Percentiles rank a stretch among this genome's conserved stretches.
Evolutionary conservation across 2,113 vertebrate species (phyloP).

Genomic region (Neoarius graeffei): DNA sequence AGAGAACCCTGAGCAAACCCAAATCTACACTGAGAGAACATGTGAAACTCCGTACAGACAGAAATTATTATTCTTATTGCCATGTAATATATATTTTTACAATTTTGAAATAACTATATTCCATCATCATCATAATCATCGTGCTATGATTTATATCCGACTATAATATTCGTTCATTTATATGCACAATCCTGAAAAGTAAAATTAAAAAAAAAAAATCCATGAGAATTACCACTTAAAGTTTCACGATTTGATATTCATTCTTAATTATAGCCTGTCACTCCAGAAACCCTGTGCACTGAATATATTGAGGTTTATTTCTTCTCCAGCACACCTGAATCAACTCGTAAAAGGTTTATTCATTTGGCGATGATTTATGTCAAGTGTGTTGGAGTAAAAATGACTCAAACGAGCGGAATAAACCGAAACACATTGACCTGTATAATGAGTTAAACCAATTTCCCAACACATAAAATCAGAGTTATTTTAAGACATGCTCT

Average conservation of each 20-base stretch:
- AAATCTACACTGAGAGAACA: background rate
- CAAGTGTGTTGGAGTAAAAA: background rate
- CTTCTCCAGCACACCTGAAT: conserved; percentile 4
- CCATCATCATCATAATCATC: background rate
- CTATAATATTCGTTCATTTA: background rate
- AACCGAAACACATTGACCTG: background rate
- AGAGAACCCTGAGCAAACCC: background rate
- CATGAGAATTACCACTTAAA: background rate
- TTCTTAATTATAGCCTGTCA: background rate
- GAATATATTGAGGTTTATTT: conserved; percentile 4
- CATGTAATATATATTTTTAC: background rate
- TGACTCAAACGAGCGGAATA: background rate
- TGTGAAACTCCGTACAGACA: background rate
- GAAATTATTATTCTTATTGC: background rate
- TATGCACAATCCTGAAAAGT: background rate
- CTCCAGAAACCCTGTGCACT: background rate
- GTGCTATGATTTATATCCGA: background rate
- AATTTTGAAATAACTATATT: too few relatives aligned
- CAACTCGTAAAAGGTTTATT: background rate
- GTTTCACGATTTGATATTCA: background rate
- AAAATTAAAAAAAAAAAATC: background rate
- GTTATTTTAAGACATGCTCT: background rate
- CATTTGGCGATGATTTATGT: conserved; percentile 2
- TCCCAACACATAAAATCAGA: background rate
- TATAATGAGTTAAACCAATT: conserved; percentile 1